Evolutionary conservation across 2,797 vertebrate species (phyloP).

Genomic region (Tympanoctomys barrerae): DNA sequence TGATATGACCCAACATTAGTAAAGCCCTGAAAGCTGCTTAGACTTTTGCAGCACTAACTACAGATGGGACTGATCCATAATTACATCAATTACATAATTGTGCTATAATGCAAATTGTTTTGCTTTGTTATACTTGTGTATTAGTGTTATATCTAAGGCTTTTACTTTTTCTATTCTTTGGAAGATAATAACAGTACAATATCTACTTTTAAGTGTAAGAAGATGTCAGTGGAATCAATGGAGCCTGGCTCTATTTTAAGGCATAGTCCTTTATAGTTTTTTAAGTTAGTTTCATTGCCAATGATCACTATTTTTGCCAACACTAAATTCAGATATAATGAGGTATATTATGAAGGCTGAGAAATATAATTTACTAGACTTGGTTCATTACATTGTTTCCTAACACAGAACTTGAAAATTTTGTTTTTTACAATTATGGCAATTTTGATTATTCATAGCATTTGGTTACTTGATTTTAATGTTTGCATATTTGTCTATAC

Average conservation of each 20-base stretch:
- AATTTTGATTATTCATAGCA: neutral
- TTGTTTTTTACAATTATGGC: neutral
- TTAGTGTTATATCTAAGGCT: neutral
- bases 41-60: neutral
- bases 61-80: neutral
- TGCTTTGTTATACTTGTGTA: neutral
- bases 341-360: neutral
- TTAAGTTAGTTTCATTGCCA: neutral
- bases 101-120: neutral
- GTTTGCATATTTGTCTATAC: neutral
- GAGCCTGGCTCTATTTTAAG: neutral
- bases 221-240: neutral
- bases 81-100: neutral
- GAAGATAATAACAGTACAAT: neutral
- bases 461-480: neutral
- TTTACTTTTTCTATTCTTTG: neutral
- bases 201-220: neutral
- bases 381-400: neutral
- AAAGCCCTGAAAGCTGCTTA: neutral
- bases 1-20: neutral
- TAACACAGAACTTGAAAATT: neutral
- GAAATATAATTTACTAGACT: neutral
- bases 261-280: neutral
- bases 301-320: slow-evolving; percentile 14
- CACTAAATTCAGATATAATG: neutral